Evolutionary conservation across 2,888 invertebrate genomes (phyloP).

Genomic region (Deilephila porcellus): DNA sequence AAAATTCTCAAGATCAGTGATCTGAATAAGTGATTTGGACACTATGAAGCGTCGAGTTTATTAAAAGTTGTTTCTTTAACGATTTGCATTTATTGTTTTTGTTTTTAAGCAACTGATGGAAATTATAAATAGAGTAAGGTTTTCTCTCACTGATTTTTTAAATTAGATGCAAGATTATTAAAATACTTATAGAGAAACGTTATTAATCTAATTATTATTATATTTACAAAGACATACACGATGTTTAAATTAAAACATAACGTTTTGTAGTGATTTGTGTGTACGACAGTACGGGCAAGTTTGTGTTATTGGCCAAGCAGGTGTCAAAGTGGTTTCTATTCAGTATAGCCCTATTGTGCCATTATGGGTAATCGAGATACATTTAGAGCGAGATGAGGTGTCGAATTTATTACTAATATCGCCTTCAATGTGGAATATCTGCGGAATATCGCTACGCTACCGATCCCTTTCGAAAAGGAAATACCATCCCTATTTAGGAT

Average conservation of each 20-base stretch:
- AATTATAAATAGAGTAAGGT: neutral
- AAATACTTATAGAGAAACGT: neutral
- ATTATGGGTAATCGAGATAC: constrained; percentile 74
- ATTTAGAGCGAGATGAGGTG: constrained; percentile 67
- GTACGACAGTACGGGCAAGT: constrained; percentile 46
- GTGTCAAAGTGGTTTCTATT: constrained; percentile 66
- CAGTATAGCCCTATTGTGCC: constrained; percentile 70
- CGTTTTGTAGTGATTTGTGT: constrained; percentile 37
- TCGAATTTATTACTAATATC: constrained; percentile 66
- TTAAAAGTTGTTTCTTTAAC: neutral
- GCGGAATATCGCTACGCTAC: constrained; percentile 27
- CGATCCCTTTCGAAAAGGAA: constrained; percentile 4
- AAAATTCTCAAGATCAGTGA: neutral
- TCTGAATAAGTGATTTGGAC: neutral
- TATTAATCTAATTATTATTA: too few species aligned
- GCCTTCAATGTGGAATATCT: constrained; percentile 47
- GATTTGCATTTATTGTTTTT: neutral
- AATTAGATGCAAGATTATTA: neutral
- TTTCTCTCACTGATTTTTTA: neutral
- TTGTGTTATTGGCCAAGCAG: constrained; percentile 61
- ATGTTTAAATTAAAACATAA: too few species aligned
- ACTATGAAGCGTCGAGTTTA: neutral
- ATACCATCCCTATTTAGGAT: neutral
- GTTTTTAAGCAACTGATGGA: neutral
- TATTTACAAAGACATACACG: too few species aligned